A percentile compares a stretch with the other conserved stretches of the same genome.
Evolutionary conservation across 2,797 vertebrate species (phyloP).

Genomic region (Lerista edwardsae): DNA sequence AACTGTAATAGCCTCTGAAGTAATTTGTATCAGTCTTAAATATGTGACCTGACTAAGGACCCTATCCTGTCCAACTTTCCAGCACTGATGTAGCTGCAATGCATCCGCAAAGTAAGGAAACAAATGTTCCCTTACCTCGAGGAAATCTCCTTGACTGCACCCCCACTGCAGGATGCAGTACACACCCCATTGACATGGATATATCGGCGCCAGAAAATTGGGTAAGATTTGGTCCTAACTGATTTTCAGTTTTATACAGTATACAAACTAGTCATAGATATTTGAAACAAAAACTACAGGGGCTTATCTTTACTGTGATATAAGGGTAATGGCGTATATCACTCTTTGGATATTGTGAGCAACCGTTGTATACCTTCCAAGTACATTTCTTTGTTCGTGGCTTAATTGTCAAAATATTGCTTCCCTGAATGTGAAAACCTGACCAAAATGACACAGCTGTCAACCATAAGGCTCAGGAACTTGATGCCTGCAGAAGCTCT

Average conservation of each 20-base stretch:
- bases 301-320: background rate
- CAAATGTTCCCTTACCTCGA: no score
- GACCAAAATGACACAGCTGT: background rate
- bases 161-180: no score
- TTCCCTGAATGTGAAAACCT: background rate
- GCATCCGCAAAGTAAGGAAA: no score
- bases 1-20: background rate
- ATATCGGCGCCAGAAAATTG: no score
- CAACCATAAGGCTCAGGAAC: background rate
- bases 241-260: conserved; percentile 15
- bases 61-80: no score
- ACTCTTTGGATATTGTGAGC: background rate
- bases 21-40: fast-evolving
- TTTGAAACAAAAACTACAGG: background rate
- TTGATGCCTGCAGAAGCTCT: no score
- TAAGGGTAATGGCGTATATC: background rate
- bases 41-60: background rate
- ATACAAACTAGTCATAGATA: background rate
- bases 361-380: background rate
- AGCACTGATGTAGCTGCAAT: no score
- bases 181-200: no score
- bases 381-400: background rate
- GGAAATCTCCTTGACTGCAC: no score
- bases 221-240: no score
- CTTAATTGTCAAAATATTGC: background rate